Base-by-base conservation (phyloP, 2,113 vertebrate species). In the Otis tarda region DNA sequence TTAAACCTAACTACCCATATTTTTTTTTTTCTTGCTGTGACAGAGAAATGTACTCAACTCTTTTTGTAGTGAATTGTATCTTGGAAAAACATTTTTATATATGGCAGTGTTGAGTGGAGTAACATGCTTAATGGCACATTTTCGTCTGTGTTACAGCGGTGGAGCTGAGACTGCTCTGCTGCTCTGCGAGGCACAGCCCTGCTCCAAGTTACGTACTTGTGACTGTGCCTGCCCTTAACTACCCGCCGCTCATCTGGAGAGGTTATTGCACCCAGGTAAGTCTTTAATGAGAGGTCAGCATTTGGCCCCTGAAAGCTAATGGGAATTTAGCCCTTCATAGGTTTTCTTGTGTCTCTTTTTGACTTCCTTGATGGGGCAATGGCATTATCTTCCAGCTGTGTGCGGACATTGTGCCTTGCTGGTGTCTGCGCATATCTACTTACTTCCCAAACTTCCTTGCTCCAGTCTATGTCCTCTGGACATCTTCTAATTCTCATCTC, bases 11-110 rank as follows among this genome's bases (percentile, higher is more conserved):
- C 60, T 90, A 87, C 60, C 39, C 43, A 4, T 80, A 19, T 49
- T 45, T 89, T 79, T 88, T n/a, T 87, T 84, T 70, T 35, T 47
- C 90, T 65, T 87, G 20, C 84, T 79, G 37, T 91, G 94, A 86
- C 84, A 94, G 82, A 74, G 91, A 84, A 94, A 94, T 76, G 31
- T 83, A 76, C 92, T 91, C 87, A 73, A 73, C 68, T 87, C 49
- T 90, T 95, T 94, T 43, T 76, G 67, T 39, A 88, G 79, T 83
- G 95, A 89, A 90, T 76, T 95, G 81, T 94, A 49, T 76, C 95
- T 77, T 41, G 41, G 70, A 90, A 91, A 79, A 92, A 76, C 57
- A 85, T 80, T 93, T 94, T 90, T 97, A 89, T 89, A 91, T 92
- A 84, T 74, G 92, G 53, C 78, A 82, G 73, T 53, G 57, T 69